Conservation (phyloP, 2,113 vertebrate genomes). For the Tychaedon coryphoeus region DNA sequence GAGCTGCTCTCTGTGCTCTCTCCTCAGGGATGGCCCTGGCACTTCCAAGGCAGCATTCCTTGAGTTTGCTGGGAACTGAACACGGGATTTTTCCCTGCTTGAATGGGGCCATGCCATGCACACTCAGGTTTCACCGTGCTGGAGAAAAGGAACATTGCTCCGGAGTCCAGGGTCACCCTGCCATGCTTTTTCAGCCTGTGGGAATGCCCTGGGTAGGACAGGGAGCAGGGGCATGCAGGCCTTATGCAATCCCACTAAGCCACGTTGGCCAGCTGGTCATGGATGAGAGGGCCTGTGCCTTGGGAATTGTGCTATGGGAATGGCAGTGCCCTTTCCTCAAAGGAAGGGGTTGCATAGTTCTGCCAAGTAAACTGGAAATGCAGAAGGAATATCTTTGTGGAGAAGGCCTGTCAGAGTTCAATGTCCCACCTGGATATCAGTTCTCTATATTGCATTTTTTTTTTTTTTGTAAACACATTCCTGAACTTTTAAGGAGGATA, state of each 20-base stretch:
- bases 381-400: not conserved
- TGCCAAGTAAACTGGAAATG: not conserved
- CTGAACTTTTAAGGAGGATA: not conserved
- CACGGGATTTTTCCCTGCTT: not conserved
- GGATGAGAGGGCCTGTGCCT: not conserved
- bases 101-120: fast-evolving
- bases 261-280: not conserved
- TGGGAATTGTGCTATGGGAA: fast-evolving
- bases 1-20: not conserved
- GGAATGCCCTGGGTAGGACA: not conserved
- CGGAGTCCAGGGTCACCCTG: not conserved
- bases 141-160: not conserved
- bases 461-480: fast-evolving
- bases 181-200: not conserved
- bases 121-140: fast-evolving
- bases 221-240: not conserved
- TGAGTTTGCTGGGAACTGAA: not conserved
- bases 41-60: not conserved
- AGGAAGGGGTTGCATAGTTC: not conserved
- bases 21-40: not conserved
- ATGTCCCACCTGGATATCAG: fast-evolving
- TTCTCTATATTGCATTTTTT: not conserved
- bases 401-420: not conserved
- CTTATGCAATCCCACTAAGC: not conserved
- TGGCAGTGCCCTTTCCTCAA: not conserved